Evolutionary conservation across 2,888 invertebrate genomes (phyloP).

Genomic region (Dasysyrphus tricinctus): DNA sequence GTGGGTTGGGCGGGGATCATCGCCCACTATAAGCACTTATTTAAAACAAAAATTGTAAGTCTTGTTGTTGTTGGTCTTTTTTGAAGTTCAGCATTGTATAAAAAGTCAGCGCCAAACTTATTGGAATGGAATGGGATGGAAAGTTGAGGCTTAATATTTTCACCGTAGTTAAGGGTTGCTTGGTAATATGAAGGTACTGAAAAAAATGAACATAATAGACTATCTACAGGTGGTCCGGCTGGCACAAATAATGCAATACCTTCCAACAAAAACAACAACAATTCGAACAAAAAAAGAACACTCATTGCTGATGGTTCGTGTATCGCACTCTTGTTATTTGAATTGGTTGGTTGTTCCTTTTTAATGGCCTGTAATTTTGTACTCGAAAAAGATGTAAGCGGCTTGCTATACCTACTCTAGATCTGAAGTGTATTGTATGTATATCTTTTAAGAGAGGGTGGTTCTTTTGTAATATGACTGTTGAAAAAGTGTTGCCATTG

Average conservation of each 20-base stretch:
- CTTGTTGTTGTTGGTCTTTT: background rate
- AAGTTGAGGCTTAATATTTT: background rate
- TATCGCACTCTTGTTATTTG: slow-evolving; percentile 33
- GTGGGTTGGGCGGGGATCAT: background rate
- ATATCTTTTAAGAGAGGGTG: slow-evolving; percentile 15
- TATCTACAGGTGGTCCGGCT: slow-evolving; percentile 31
- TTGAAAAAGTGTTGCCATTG: slow-evolving; percentile 35
- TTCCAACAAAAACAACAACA: background rate
- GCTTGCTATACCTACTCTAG: background rate
- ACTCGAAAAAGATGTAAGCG: slow-evolving; percentile 33
- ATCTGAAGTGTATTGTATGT: slow-evolving; percentile 8
- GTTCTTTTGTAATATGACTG: background rate
- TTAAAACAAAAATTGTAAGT: background rate
- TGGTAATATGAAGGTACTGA: background rate
- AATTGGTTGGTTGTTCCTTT: slow-evolving; percentile 42
- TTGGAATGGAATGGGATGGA: background rate
- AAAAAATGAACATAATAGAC: background rate
- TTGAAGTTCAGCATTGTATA: slow-evolving; percentile 23
- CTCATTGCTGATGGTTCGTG: background rate
- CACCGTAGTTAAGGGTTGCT: slow-evolving; percentile 32
- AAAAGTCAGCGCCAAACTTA: background rate
- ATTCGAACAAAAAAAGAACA: background rate
- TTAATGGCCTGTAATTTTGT: slow-evolving; percentile 60
- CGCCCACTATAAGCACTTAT: slow-evolving; percentile 1
- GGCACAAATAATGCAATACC: background rate